Evolutionary conservation across 1,140 invertebrate genomes (phyloP).

Genomic region (Drosophila equinoxialis): DNA sequence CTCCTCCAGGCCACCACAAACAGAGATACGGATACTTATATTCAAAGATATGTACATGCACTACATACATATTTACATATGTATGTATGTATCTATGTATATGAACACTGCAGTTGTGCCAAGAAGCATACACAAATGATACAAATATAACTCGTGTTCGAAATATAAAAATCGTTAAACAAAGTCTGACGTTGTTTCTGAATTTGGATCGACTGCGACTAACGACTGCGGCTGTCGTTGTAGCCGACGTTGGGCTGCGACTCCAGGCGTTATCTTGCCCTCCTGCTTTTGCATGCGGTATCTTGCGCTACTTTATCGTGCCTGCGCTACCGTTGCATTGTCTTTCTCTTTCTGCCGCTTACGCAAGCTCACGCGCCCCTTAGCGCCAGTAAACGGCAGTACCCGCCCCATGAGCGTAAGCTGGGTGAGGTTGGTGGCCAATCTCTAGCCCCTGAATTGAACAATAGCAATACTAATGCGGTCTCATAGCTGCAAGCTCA

Average conservation of each 20-base stretch:
- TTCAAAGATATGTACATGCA: neutral
- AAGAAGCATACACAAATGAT: constrained; percentile 78
- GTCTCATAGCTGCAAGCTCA: constrained; percentile 43
- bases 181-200: constrained; percentile 79
- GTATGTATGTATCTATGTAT: constrained; percentile 8
- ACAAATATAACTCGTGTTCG: constrained; percentile 81
- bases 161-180: constrained; percentile 82
- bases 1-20: constrained; percentile 48
- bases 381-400: constrained; percentile 60
- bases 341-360: constrained; percentile 27
- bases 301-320: constrained; percentile 46
- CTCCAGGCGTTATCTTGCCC: constrained; percentile 59
- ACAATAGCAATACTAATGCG: constrained; percentile 42
- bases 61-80: neutral
- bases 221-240: constrained; percentile 39
- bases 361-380: constrained; percentile 29
- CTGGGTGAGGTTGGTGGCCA: constrained; percentile 48
- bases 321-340: constrained; percentile 26
- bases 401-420: constrained; percentile 48
- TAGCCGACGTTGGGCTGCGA: constrained; percentile 6
- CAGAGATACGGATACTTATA: constrained; percentile 38
- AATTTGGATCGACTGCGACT: constrained; percentile 70
- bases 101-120: constrained; percentile 41
- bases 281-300: constrained; percentile 60
- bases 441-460: constrained; percentile 19